Evolutionary conservation across 2,888 invertebrate genomes (phyloP), one percentile per base, ranked within the genome.

Genomic region (Cantharis rustica): DNA sequence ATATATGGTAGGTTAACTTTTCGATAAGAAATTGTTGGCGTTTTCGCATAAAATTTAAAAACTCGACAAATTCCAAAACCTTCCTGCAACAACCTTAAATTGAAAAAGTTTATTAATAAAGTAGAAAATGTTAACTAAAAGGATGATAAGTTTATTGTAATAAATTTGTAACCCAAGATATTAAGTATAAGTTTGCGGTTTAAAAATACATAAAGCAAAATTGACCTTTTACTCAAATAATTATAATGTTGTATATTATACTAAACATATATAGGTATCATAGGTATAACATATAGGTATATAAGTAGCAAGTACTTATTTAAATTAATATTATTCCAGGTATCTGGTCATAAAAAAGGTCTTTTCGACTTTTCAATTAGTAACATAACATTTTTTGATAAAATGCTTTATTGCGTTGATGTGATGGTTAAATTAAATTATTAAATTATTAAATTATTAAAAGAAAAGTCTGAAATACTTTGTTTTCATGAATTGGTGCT

Each of bases 1-100:
- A 74, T 74, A 74, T 74, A 74, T 74, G 74, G 70, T 63, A 74
- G 69, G 74, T 74, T 74, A 74, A 74, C 74, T 74, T 74, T 74
- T 69, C 74, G 74, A 74, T 74, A 74, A 74, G 74, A 68, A 74
- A 74, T 74, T 74, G 74, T 74, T 69, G 69, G 69, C 69, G 74
- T 66, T 63, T 69, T 70, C 69, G 47, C 74, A 74, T 74, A 74
- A 69, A 74, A 74, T 74, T 73, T 73, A 73, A 69, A 63, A 73
- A 68, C 68, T 68, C 68, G 68, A 23, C 26, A 68, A 73, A 68
- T 47, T 61, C 64, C 16, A 13, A 15, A 26, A n/a, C 68, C 16
- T 16, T 17, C 68, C 16, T 68, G 27, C 11, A 68, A 27, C 16
- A 66, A 66, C 2, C 15, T 3, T 16, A 66, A 66, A 66, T n/a